Percentiles rank a stretch among this genome's conserved stretches.
Evolutionary conservation across 1,140 invertebrate genomes (phyloP).

Genomic region (Psilanteris sp.): DNA sequence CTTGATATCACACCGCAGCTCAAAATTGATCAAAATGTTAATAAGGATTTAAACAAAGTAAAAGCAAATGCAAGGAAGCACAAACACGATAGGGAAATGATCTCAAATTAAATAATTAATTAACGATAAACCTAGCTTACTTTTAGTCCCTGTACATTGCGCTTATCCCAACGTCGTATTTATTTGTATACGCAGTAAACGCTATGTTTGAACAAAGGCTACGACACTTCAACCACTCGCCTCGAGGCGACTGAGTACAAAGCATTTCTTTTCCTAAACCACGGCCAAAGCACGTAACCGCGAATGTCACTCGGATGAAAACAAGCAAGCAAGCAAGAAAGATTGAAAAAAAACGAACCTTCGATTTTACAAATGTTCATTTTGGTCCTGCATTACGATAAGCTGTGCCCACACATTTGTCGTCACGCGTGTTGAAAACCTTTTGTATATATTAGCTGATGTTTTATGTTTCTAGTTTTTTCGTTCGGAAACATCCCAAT

Average conservation of each 20-base stretch:
- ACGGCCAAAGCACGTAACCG: constrained; percentile 61
- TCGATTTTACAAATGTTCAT: constrained; percentile 21
- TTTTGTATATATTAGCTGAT: constrained; percentile 71
- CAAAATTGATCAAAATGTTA: constrained; percentile 25
- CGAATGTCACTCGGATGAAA: constrained; percentile 35
- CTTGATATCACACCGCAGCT: constrained; percentile 33
- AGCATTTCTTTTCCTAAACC: constrained; percentile 74
- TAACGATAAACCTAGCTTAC: constrained; percentile 65
- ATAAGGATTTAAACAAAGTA: constrained; percentile 8
- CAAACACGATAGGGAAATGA: constrained; percentile 72
- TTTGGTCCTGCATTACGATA: constrained; percentile 39
- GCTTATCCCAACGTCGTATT: constrained; percentile 76
- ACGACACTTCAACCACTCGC: constrained; percentile 68
- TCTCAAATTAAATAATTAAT: constrained; percentile 77
- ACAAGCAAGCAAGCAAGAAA: constrained; percentile 4
- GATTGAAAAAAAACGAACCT: constrained; percentile 6
- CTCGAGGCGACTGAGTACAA: constrained; percentile 75
- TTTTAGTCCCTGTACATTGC: constrained; percentile 74
- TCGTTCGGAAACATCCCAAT: constrained; percentile 26
- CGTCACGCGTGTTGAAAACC: constrained; percentile 33
- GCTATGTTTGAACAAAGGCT: constrained; percentile 50
- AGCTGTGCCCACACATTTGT: constrained; percentile 26
- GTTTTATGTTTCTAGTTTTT: constrained; percentile 54
- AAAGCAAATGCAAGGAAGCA: constrained; percentile 23
- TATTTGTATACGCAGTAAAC: constrained; percentile 70